A percentile compares a stretch with the other conserved stretches of the same genome.
These are phyloP conservation scores for Seladonia tumulorum DNA, from an alignment of 2,888 invertebrate species.

Conservation along the genomic window DNA sequence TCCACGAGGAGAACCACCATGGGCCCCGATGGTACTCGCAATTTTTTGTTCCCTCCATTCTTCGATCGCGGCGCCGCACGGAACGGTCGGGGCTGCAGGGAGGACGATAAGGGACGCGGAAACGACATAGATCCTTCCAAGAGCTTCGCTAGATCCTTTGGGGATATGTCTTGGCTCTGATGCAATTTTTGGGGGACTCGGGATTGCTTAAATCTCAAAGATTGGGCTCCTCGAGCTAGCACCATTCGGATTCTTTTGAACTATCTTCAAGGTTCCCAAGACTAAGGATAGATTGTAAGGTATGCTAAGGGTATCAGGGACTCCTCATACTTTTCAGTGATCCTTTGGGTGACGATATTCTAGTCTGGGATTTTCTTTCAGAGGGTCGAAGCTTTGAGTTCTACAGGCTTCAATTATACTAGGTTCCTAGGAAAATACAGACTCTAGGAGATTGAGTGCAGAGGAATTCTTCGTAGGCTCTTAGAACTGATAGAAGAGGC, in stretches of 20 bases:
- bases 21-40: conserved; percentile 59
- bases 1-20: conserved; percentile 42
- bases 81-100: conserved; percentile 7
- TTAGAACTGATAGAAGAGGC: too few relatives aligned
- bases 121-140: neutral
- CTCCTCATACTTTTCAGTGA: too few relatives aligned
- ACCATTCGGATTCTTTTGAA: neutral
- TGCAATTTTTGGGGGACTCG: neutral
- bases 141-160: neutral
- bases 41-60: conserved; percentile 63
- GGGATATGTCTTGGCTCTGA: neutral
- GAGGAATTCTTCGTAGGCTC: too few relatives aligned
- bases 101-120: conserved; percentile 1
- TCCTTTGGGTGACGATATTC: too few relatives aligned
- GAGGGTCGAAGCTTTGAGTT: too few relatives aligned
- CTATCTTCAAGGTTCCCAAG: too few relatives aligned
- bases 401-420: too few relatives aligned
- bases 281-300: too few relatives aligned
- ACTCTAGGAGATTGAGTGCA: too few relatives aligned
- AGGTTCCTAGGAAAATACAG: too few relatives aligned
- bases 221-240: neutral
- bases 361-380: too few relatives aligned
- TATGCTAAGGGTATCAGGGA: too few relatives aligned
- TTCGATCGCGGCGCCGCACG: conserved; percentile 48
- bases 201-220: neutral